Evolutionary conservation across 2,797 vertebrate genomes (phyloP), one percentile per base, ranked within the genome.

Genomic region (Tachyglossus aculeatus): DNA sequence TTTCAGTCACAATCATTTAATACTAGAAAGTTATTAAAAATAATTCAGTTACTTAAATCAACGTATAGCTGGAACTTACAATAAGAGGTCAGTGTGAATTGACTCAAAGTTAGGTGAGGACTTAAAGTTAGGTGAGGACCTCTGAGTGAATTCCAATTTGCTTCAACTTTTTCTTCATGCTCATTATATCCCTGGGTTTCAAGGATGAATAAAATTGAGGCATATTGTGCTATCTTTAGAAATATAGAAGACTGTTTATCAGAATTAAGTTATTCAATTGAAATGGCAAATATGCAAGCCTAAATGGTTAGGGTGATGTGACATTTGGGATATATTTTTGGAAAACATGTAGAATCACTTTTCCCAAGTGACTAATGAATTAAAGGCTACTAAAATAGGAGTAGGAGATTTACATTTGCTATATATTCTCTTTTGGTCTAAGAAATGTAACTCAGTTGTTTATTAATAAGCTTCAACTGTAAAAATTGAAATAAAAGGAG

Each of bases 261-360:
- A 53, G 83, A 89, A 88, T 91, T 89, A 86, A 56, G 68, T 85
- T 81, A 78, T 86, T 89, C 34, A 48, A 88, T 89, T 86, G 85
- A 74, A 86, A 80, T 87, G 82, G 71, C 88, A 89, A 54, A 67
- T 67, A 69, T 67, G 72, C 80, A 65, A 41, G 56, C 76, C 67
- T 69, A 47, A 73, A 45, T 61, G 63, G 80, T 47, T 74, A 64
- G 13, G 50, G 74, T 57, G 71, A 60, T 56, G 58, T 74, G 68
- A 69, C 71, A 69, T 81, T 71, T 38, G 66, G 59, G 56, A 19
- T 58, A 54, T 71, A 33, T 51, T 69, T 87, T 76, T 45, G 43
- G 70, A 69, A 80, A 58, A 50, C 36, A 34, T 24, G 67, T 83
- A 5, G 63, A 40, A 77, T 82, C 77, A 48, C 57, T 85, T 76